phyloP scores from a whole-genome alignment of 2,797 vertebrate genomes.

The Acomys russatus region DNA sequence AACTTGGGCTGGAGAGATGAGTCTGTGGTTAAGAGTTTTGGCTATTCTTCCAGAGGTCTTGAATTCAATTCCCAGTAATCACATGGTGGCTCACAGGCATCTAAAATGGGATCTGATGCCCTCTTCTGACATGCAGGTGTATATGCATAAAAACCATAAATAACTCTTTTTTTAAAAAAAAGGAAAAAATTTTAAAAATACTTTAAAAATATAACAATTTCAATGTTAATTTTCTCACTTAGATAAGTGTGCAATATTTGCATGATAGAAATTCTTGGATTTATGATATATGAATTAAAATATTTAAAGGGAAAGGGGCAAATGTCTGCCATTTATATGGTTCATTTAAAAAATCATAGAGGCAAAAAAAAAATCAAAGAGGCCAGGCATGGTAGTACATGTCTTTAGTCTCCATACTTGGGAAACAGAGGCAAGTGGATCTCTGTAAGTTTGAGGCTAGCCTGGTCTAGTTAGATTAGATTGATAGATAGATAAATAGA shows the following conservation, averaged over 20 bases:
- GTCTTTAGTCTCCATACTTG: neutral
- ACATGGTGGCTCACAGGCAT: neutral
- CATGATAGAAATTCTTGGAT: slow-evolving; percentile 12
- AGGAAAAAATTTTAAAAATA: neutral
- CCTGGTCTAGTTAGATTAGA: neutral
- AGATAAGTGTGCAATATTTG: neutral
- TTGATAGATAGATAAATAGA: neutral
- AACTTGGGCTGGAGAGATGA: neutral
- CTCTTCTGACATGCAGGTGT: neutral
- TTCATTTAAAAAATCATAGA: neutral
- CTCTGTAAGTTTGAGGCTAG: neutral
- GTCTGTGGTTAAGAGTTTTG: neutral
- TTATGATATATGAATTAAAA: slow-evolving; percentile 30
- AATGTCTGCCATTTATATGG: neutral
- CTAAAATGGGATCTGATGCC: neutral
- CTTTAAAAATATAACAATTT: neutral
- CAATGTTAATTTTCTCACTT: slow-evolving; percentile 43
- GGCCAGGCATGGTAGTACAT: neutral
- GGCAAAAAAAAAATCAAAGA: neutral
- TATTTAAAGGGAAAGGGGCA: neutral
- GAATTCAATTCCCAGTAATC: neutral
- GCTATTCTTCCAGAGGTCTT: neutral
- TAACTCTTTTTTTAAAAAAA: neutral
- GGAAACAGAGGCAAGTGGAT: neutral
- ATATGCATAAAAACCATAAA: neutral